Conservation (phyloP, 2,888 invertebrate genomes). For the Phengaris arion region DNA sequence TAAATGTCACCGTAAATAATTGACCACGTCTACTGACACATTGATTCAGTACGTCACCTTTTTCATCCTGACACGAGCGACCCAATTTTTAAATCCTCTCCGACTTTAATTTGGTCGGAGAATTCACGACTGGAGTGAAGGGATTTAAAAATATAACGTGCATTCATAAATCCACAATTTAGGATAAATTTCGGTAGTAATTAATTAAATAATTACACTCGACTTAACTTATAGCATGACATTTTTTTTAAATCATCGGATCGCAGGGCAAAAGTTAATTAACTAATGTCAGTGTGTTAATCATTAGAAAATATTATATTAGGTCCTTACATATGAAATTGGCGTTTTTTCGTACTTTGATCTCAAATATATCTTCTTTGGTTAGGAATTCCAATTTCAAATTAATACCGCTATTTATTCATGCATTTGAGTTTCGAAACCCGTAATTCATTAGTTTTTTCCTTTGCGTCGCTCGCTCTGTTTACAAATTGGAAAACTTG, state of each 20-base stretch:
- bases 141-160: not conserved
- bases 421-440: too few relatives aligned
- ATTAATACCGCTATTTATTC: too few relatives aligned
- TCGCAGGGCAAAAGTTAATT: not conserved
- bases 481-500: too few relatives aligned
- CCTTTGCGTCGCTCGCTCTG: too few relatives aligned
- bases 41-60: slow-evolving; percentile 23
- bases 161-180: not conserved
- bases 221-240: not conserved
- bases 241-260: not conserved
- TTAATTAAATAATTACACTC: not conserved
- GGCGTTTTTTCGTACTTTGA: too few relatives aligned
- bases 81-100: slow-evolving; percentile 18
- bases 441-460: too few relatives aligned
- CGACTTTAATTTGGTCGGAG: not conserved
- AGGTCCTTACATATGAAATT: too few relatives aligned
- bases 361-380: too few relatives aligned
- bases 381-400: too few relatives aligned
- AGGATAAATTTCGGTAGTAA: not conserved
- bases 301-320: not conserved
- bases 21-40: not conserved
- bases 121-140: not conserved
- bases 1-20: slow-evolving; percentile 24
- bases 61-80: not conserved
- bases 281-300: too few relatives aligned